Percentiles rank a stretch among this genome's conserved stretches.
Conservation (phyloP, 2,113 vertebrate genomes). For the Solenodon paradoxus region DNA sequence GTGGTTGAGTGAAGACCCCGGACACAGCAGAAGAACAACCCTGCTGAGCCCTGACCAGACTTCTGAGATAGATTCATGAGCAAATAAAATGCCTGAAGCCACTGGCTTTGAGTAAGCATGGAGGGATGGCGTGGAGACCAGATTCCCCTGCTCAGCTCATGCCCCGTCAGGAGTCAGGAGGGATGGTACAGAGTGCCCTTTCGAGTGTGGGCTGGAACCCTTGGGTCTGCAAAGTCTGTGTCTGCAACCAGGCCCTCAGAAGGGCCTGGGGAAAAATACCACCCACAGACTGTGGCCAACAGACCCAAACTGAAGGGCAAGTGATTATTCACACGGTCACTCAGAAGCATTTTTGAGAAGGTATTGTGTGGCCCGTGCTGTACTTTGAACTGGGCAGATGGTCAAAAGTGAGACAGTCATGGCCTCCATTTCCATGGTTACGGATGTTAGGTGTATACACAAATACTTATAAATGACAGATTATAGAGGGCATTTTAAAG, state of each 20-base stretch:
- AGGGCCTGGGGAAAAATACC: background rate
- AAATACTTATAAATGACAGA: background rate
- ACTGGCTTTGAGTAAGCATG: background rate
- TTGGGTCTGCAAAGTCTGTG: background rate
- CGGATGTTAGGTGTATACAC: background rate
- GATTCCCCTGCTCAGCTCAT: background rate
- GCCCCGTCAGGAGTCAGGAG: background rate
- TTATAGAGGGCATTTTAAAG: background rate
- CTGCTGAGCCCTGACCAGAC: background rate
- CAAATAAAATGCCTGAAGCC: background rate
- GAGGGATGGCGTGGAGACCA: background rate
- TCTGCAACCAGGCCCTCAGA: accelerated
- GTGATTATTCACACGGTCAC: background rate
- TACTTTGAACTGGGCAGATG: background rate
- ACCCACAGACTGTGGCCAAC: background rate
- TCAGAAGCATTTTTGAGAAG: background rate
- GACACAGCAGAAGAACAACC: background rate
- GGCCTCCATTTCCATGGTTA: background rate
- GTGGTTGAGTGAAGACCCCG: background rate
- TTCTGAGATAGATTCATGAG: background rate
- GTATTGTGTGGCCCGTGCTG: too few relatives aligned
- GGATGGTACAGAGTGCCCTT: background rate
- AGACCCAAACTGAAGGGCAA: background rate
- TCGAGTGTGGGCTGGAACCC: too few relatives aligned
- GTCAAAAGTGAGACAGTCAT: background rate